These are phyloP conservation scores for Tromatobia lineatoria DNA, from an alignment of 2,888 invertebrate genomes.

Conservation along the genomic window DNA sequence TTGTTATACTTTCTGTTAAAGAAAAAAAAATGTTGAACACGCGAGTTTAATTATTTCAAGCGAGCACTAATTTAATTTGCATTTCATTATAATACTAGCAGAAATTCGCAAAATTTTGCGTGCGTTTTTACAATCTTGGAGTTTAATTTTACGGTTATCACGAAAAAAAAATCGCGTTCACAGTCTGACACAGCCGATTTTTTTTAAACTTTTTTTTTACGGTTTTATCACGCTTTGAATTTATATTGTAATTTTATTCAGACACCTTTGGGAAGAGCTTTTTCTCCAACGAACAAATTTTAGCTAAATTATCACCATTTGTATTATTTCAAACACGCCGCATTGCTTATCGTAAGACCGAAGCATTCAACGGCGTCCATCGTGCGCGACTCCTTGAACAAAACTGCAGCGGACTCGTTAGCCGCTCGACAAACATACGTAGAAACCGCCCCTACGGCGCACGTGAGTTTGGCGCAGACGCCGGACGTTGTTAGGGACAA, in stretches of 20 bases:
- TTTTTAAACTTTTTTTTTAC: constrained; percentile 19
- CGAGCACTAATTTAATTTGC: no score
- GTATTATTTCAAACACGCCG: not conserved
- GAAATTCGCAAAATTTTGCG: no score
- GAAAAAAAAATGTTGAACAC: no score
- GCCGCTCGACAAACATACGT: constrained; percentile 70
- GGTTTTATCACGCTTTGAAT: not conserved
- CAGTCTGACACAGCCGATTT: not conserved
- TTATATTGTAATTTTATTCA: not conserved
- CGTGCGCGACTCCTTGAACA: constrained; percentile 74
- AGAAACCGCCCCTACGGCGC: constrained; percentile 73
- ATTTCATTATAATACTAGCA: no score
- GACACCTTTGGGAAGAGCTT: not conserved
- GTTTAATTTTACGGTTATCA: no score
- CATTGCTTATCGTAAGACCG: constrained; percentile 1
- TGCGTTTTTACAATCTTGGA: no score
- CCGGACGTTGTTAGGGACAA: constrained; percentile 67
- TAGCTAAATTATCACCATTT: not conserved
- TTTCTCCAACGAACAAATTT: not conserved
- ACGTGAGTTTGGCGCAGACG: constrained; percentile 78
- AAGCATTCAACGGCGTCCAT: constrained; percentile 68
- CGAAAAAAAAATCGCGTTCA: no score
- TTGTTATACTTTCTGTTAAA: not conserved
- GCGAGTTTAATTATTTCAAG: no score
- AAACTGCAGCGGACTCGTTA: constrained; percentile 75